Evolutionary conservation across 1,140 invertebrate species (phyloP).

Genomic region (Hylaeus volcanicus): DNA sequence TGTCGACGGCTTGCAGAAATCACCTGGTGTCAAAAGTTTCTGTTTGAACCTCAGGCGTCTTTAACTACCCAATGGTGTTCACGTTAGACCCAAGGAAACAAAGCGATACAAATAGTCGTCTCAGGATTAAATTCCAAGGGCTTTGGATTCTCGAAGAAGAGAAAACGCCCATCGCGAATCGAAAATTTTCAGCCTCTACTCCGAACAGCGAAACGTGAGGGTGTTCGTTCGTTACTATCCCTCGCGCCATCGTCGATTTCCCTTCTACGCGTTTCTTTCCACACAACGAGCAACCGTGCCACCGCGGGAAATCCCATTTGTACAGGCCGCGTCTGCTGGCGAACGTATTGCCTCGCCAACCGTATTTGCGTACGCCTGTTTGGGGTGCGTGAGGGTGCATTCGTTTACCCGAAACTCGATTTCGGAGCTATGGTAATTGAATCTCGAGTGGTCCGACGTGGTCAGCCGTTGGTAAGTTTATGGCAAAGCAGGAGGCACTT

Average conservation of each 20-base stretch:
- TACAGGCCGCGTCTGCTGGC: slow-evolving; percentile 7
- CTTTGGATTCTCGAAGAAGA: too few relatives aligned
- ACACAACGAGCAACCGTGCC: neutral
- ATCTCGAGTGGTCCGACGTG: slow-evolving; percentile 45
- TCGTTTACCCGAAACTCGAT: slow-evolving; percentile 63
- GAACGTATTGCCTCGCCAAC: slow-evolving; percentile 31
- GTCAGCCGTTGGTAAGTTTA: slow-evolving; percentile 26
- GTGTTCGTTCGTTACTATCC: slow-evolving; percentile 2
- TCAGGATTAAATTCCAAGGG: too few relatives aligned
- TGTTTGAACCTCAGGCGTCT: too few relatives aligned
- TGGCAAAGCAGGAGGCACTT: slow-evolving; percentile 27
- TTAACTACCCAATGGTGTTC: too few relatives aligned
- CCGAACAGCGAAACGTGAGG: too few relatives aligned
- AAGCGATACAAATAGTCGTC: too few relatives aligned
- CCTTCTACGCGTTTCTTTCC: neutral
- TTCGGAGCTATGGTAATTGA: slow-evolving; percentile 54
- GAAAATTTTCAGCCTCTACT: too few relatives aligned
- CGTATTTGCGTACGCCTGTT: slow-evolving; percentile 57
- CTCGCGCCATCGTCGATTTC: slow-evolving; percentile 8
- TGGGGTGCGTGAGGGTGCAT: slow-evolving; percentile 57
- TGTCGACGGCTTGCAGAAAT: too few relatives aligned
- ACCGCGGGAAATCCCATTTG: slow-evolving; percentile 36
- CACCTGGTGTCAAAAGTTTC: too few relatives aligned
- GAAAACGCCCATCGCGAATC: too few relatives aligned
- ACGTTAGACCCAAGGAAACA: too few relatives aligned